phyloP scores from a whole-genome alignment of 2,113 vertebrate genomes.

The Xerus inauris region DNA sequence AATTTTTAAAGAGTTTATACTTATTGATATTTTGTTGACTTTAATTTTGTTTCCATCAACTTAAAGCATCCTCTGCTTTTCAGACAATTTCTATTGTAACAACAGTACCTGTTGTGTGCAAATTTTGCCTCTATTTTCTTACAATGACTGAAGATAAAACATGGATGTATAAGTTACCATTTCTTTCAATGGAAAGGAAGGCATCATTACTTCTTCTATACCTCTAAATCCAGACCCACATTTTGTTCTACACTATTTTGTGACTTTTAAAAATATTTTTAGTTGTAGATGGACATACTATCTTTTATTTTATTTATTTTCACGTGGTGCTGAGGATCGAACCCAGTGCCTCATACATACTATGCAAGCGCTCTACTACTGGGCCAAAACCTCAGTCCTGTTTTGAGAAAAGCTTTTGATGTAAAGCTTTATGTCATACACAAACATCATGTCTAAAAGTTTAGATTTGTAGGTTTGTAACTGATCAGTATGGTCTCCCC shows the following conservation, averaged over 20 bases:
- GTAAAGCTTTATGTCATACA: neutral
- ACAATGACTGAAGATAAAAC: neutral
- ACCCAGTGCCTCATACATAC: no score
- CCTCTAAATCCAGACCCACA: neutral
- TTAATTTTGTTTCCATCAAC: neutral
- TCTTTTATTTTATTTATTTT: no score
- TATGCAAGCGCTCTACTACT: no score
- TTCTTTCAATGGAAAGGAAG: neutral
- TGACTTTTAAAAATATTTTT: no score
- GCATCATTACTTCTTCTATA: neutral
- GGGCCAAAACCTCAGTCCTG: no score
- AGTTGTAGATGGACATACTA: no score
- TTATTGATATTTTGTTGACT: neutral
- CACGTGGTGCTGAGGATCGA: no score
- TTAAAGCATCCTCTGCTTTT: neutral
- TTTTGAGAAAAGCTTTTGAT: no score
- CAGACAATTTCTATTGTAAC: neutral
- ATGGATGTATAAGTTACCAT: neutral
- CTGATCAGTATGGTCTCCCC: fast-evolving
- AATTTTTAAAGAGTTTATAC: neutral
- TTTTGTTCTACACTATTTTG: neutral
- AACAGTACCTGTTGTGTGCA: neutral
- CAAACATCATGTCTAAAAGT: neutral
- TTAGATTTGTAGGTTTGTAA: neutral
- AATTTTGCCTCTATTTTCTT: neutral